Base-by-base conservation (phyloP, 1,140 invertebrate genomes). In the Zaprionus davidi region DNA sequence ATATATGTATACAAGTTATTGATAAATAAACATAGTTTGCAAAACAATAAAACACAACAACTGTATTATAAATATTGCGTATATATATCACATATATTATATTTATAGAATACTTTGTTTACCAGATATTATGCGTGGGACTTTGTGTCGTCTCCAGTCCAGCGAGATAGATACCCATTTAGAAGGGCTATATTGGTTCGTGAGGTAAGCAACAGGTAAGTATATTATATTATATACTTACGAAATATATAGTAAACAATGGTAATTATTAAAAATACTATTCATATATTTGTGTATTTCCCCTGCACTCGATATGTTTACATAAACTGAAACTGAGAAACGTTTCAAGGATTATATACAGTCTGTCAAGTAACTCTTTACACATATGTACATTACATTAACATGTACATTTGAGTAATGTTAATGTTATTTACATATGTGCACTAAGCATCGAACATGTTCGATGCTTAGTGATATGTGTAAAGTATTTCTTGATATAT, bases 21-120 rank as follows among this genome's bases (percentile, higher is more conserved):
- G 7, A 62, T 59, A 72, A 76, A 76, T 72, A 66, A 66, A 72
- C 60, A 68, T 68, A 57, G 36, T 63, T 22, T 51, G 46, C 46
- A 51, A 22, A 51, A 51, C 12, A 51, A 51, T 51, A 51, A 24
- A 51, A 24, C 20, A 22, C 2, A 22, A 22, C 28, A 31, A 1
- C 7, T 31, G 28, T 31, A 9, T 31, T 34, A 34, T 34, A 34
- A 34, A 34, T 34, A 34, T 11, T 3, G 2, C 13, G n/a, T 46
- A 4, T 15, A 15, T 38, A 7, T 46, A 46, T 46, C 1, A 20
- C 7, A 46, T 17, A 17, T 17, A 17, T 17, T 17, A 17, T 17
- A 17, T 17, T 17, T 46, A 17, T 17, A 17, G 6, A 44, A 44
- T 44, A 44, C 7, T 44, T 46, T 46, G 41, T 46, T 46, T 46